These are phyloP conservation scores for Martes martes DNA, from an alignment of 2,113 vertebrate species.

Conservation along the genomic window DNA sequence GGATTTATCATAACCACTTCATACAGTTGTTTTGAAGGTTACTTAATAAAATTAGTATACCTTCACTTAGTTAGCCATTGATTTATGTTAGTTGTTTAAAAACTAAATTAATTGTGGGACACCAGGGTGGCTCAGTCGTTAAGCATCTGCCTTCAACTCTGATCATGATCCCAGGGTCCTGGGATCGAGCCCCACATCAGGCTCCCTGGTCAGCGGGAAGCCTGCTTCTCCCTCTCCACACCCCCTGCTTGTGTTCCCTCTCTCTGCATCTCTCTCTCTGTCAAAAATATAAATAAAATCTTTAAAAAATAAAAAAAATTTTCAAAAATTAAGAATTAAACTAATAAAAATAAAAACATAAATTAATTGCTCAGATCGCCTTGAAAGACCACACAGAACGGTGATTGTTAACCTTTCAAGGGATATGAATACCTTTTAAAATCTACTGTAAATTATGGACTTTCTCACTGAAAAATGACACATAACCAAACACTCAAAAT, in stretches of 20 bases:
- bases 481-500: not conserved
- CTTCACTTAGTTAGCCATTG: not conserved
- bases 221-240: no score
- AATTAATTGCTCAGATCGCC: not conserved
- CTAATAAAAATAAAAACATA: not conserved
- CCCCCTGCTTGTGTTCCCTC: no score
- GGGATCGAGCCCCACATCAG: no score
- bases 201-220: no score
- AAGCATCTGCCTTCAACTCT: no score
- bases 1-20: not conserved
- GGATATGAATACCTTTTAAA: not conserved
- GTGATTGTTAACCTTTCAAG: not conserved
- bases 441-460: not conserved
- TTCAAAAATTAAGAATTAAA: no score
- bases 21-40: not conserved
- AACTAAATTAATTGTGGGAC: not conserved
- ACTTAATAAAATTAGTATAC: not conserved
- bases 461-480: not conserved
- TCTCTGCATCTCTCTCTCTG: no score
- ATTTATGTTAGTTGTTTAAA: constrained; percentile 2
- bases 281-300: no score
- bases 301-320: no score
- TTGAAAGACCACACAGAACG: not conserved
- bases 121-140: no score
- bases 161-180: no score